Conservation (phyloP, 1,140 invertebrate species). For the Drosophila subobscura region DNA sequence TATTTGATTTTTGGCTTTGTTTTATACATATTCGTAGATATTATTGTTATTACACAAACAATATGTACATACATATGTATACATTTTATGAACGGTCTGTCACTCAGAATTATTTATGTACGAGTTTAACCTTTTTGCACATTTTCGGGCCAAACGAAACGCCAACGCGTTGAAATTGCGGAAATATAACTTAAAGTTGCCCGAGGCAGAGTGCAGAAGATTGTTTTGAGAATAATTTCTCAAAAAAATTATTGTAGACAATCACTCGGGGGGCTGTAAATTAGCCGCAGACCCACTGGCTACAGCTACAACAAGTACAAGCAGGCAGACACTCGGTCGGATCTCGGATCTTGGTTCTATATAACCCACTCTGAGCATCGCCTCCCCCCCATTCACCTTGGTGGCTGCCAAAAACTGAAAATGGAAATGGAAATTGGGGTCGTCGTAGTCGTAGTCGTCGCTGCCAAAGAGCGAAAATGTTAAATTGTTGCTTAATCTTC, state of each 20-base stretch:
- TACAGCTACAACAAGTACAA: conserved; percentile 31
- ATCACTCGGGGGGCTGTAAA: conserved; percentile 59
- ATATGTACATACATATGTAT: conserved; percentile 17
- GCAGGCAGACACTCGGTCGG: conserved; percentile 41
- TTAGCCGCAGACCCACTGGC: conserved; percentile 34
- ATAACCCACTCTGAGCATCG: conserved; percentile 18
- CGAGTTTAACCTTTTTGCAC: conserved; percentile 16
- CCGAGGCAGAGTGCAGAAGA: conserved; percentile 54
- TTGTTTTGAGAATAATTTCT: conserved; percentile 63
- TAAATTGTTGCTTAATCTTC: conserved; percentile 72
- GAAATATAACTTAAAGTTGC: conserved; percentile 71
- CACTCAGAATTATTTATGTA: conserved; percentile 68
- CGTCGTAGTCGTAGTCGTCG: conserved; percentile 24
- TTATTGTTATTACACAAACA: conserved; percentile 51
- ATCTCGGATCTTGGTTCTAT: conserved; percentile 17
- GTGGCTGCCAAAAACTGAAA: conserved; percentile 54
- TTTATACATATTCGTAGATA: conserved; percentile 10
- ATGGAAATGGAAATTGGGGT: conserved; percentile 69
- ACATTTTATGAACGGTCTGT: conserved; percentile 55
- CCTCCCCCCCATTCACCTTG: conserved; percentile 55
- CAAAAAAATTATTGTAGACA: conserved; percentile 73
- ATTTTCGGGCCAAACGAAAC: conserved; percentile 36
- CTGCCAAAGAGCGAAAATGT: conserved; percentile 57
- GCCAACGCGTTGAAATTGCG: conserved; percentile 52
- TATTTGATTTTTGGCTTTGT: conserved; percentile 21